Evolutionary conservation across 1,140 invertebrate genomes (phyloP), one percentile per base, ranked within the genome.

Genomic region (Drosophila ficusphila): DNA sequence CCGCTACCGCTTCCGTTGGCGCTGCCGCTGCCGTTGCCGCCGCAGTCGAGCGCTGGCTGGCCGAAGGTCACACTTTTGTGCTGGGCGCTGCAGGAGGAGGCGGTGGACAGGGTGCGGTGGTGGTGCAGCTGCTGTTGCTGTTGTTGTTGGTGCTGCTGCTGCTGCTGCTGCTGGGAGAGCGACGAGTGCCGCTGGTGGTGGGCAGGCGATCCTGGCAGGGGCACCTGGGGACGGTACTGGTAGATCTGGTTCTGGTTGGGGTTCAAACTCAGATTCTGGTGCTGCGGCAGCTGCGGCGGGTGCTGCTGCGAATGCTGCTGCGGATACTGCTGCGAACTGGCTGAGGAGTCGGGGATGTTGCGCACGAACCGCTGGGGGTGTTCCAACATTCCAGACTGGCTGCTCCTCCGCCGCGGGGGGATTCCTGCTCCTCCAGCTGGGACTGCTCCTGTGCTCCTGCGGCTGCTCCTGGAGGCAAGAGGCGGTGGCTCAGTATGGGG

Each of bases 21-120:
- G 75, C 79, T 90, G 71, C 70, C 41, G 41, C 41, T 42, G 41
- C 41, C 41, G 41, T 44, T 44, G 41, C 41, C 41, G 41, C 41
- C 88, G 60, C 82, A 90, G 62, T 88, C 79, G 36, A 79, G 72
- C 76, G 69, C 65, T 82, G 82, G 69, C 82, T 90, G 89, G 58
- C 90, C 89, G 46, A 91, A 91, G 53, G 90, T 91, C 72, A 91
- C 90, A 78, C 90, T 91, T 75, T 91, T 91, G 72, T 91, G 90
- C 71, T 91, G 90, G 47, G 76, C 89, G 76, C 90, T 91, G 75
- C 90, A 91, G 65, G 85, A 88, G 47, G 90, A 91, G 41, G 88
- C 88, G 14, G 90, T 88, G 67, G 90, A 91, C 68, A 91, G 74
- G 48, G 85, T 91, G 72, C 90, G 83, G 65, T 91, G 90, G 42